Evolutionary conservation across 2,113 vertebrate genomes (phyloP).

Genomic region (Neotragus moschatus): DNA sequence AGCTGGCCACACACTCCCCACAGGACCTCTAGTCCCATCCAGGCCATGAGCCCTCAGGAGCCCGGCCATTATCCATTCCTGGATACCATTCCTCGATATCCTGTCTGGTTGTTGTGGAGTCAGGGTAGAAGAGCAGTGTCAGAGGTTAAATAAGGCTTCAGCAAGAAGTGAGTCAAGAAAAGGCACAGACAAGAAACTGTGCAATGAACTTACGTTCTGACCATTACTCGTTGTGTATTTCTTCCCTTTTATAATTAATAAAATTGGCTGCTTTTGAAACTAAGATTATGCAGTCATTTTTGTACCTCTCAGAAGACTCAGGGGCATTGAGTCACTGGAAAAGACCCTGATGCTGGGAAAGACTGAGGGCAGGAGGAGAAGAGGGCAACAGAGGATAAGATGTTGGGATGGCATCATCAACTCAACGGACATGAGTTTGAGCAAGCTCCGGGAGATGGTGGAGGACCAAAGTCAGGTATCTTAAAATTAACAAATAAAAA

Average conservation of each 20-base stretch:
- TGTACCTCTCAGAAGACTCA: background rate
- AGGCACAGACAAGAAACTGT: background rate
- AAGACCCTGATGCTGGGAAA: background rate
- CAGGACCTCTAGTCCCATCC: rapidly evolving
- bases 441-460: background rate
- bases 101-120: background rate
- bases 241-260: background rate
- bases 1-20: rapidly evolving
- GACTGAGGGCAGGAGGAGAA: background rate
- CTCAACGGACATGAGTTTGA: background rate
- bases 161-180: background rate
- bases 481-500: background rate
- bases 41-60: rapidly evolving
- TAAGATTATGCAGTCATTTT: background rate
- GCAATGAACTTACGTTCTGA: background rate
- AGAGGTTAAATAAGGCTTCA: background rate
- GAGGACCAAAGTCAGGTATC: background rate
- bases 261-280: background rate
- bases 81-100: background rate
- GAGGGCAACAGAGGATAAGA: background rate
- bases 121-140: background rate
- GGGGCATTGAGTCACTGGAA: background rate
- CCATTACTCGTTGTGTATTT: background rate
- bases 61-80: too few relatives aligned
- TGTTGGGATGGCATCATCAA: background rate